Base-by-base conservation (phyloP, 1,140 invertebrate species). In the Drosophila insularis region DNA sequence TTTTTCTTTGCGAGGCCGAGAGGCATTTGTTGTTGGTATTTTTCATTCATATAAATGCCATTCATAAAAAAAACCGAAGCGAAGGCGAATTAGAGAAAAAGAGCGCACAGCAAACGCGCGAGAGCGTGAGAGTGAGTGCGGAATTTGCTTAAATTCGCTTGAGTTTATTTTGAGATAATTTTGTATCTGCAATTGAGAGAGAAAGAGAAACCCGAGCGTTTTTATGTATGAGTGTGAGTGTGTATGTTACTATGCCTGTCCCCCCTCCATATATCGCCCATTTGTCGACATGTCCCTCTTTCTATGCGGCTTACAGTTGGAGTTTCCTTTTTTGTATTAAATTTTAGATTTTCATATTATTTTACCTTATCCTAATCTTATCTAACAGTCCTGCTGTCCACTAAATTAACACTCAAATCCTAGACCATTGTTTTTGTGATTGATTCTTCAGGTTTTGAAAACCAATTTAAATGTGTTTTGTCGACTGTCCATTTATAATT, bases 31-130 rank as follows among this genome's bases (percentile, higher is more conserved):
- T 50, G 43, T 50, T 71, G 74, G 76, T 68, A 84, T 73, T 68
- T 62, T 87, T 87, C 84, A 87, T 87, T 87, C 84, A 87, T 87
- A 87, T 89, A 87, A 87, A 89, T 81, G 73, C 72, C 68, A 86
- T 50, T 50, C 43, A 78, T 71, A 74, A 81, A 86, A 75, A 75
- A 76, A 72, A 81, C 76, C 81, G 75, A 68, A 64, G 59, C 58
- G 58, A 69, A 56, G 55, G 50, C 43, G 63, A 81, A 81, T 46
- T 56, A 39, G 31, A 60, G 32, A 64, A 63, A 74, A 60, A 46
- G 59, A 17, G 56, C 21, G 32, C 10, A 27, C 39, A 35, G 10
- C 17, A 50, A 50, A 3, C 6, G 43, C 14, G 7, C 19, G 14
- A 7, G 40, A 43, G n/a, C 14, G 40, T 2, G 43, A 50, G 8